phyloP scores from a whole-genome alignment of 2,113 vertebrate species.

The Phalacrocorax pelagicus region DNA sequence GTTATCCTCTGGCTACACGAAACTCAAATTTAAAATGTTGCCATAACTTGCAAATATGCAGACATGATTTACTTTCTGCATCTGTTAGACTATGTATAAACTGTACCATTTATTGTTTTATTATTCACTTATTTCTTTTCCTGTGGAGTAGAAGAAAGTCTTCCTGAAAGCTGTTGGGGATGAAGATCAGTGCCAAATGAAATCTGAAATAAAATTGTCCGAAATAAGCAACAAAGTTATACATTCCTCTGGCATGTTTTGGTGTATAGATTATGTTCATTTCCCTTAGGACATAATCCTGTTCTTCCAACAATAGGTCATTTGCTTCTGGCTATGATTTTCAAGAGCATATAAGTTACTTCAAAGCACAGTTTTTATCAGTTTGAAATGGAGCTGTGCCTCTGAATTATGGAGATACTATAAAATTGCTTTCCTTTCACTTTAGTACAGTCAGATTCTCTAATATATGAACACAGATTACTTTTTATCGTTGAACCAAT shows the following conservation, averaged over 20 bases:
- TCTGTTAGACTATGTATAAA: neutral
- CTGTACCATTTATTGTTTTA: neutral
- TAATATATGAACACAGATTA: neutral
- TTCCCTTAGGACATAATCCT: neutral
- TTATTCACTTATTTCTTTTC: slow-evolving; percentile 1
- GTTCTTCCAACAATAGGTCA: neutral
- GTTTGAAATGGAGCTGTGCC: neutral
- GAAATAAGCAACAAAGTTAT: neutral
- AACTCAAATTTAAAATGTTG: neutral
- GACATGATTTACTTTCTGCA: neutral
- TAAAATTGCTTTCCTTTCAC: neutral
- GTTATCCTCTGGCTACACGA: neutral
- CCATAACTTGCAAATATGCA: slow-evolving; percentile 9
- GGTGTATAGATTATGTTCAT: neutral
- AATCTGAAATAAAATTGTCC: neutral
- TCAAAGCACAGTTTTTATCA: slow-evolving; percentile 35
- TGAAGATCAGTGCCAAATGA: neutral
- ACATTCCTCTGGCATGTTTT: neutral
- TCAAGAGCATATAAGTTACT: neutral
- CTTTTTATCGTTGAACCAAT: neutral
- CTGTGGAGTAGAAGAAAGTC: neutral
- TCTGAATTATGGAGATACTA: neutral
- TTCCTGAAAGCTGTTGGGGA: neutral
- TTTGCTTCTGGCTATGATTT: slow-evolving; percentile 34
- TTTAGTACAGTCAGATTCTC: neutral